A percentile compares a stretch with the other conserved stretches of the same genome.
Conservation (phyloP, 2,113 vertebrate species). For the Motacilla tschutschensis region DNA sequence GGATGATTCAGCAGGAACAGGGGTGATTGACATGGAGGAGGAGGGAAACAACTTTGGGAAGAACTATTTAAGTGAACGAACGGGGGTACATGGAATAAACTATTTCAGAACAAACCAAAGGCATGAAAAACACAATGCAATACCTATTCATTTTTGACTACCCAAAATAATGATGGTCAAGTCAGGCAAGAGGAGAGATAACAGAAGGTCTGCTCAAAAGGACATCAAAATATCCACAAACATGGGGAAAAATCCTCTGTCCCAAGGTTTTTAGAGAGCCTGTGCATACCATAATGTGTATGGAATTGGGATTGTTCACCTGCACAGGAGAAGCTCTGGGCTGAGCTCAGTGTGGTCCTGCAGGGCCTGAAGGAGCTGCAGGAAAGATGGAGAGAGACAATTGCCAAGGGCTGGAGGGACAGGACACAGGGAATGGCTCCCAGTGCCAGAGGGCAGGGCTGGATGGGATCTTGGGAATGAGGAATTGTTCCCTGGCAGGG, state of each 20-base stretch:
- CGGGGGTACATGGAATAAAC: too few relatives aligned
- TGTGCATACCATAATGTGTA: not conserved
- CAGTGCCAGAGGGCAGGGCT: not conserved
- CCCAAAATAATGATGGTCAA: not conserved
- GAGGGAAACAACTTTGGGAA: too few relatives aligned
- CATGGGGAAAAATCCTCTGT: not conserved
- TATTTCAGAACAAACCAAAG: too few relatives aligned
- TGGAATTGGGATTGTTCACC: not conserved
- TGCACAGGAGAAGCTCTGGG: not conserved
- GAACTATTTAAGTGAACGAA: too few relatives aligned
- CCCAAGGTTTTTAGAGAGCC: not conserved
- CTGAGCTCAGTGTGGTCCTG: fast-evolving
- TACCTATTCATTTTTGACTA: not conserved
- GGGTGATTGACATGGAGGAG: too few relatives aligned
- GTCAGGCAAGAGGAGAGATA: not conserved
- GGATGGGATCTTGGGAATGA: not conserved
- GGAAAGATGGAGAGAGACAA: not conserved
- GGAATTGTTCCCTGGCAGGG: not conserved
- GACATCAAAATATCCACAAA: not conserved
- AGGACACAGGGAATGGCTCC: not conserved
- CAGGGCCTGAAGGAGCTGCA: not conserved
- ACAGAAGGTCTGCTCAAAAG: not conserved
- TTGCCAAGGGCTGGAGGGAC: not conserved
- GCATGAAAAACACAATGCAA: too few relatives aligned
- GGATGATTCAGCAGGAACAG: too few relatives aligned